A percentile compares a stretch with the other conserved stretches of the same genome.
Evolutionary conservation across 2,113 vertebrate genomes (phyloP).

Genomic region (Donacobius atricapilla): DNA sequence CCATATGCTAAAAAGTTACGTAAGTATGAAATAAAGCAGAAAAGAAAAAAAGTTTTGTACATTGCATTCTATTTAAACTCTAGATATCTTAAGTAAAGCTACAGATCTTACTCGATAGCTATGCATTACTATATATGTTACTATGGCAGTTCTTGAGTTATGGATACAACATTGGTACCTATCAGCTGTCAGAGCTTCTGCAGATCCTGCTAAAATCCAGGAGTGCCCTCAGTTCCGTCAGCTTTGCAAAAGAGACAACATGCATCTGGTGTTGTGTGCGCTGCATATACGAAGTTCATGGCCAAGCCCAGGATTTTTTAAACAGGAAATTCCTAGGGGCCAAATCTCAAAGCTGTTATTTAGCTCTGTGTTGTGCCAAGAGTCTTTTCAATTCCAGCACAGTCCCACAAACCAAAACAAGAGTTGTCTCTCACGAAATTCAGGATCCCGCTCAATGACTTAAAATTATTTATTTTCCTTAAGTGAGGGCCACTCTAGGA

Average conservation of each 20-base stretch:
- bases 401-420: conserved; percentile 2
- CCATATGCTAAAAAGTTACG: not conserved
- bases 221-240: not conserved
- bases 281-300: not conserved
- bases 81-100: not conserved
- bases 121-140: not conserved
- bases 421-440: not conserved
- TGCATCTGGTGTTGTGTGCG: not conserved
- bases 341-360: conserved; percentile 39
- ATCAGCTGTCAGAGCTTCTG: not conserved
- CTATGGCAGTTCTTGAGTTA: not conserved
- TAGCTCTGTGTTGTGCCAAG: not conserved
- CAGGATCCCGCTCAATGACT: not conserved
- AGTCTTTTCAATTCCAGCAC: conserved; percentile 1
- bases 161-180: not conserved
- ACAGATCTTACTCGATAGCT: not conserved
- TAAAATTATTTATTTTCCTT: not conserved
- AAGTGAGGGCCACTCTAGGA: not conserved
- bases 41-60: not conserved
- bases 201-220: not conserved
- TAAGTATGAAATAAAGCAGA: not conserved
- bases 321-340: conserved; percentile 52
- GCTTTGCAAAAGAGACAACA: not conserved
- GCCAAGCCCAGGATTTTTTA: conserved; percentile 42
- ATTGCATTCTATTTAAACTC: not conserved